Evolutionary conservation across 2,888 invertebrate species (phyloP), one percentile per base, ranked within the genome.

Genomic region (Calephelis perditalis): DNA sequence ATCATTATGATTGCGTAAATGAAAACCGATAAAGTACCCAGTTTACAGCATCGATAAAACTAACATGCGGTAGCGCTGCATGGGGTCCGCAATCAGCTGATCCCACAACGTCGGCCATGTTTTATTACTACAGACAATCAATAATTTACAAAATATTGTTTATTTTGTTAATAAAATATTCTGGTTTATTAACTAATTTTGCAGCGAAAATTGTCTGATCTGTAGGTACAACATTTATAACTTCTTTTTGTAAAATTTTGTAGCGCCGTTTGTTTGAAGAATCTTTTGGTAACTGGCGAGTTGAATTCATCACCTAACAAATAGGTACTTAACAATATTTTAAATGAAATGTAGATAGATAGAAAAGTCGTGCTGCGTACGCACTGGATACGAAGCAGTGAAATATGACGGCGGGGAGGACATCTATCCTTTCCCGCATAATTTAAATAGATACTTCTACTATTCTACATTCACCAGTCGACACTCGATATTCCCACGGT

Each of bases 381-480:
- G 65, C 57, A 49, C 47, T 58, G 58, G 59, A 64, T 58, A 56
- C 59, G 65, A 62, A 68, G 61, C 57, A 68, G 44, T 57, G 71
- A 79, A 76, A 76, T 75, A 78, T 75, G 78, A 63, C 63, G 59
- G 65, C 60, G 59, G 59, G 55, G 49, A 58, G 71, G 76, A 73
- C 81, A 73, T 76, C 76, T 76, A 75, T 79, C 75, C 49, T 76
- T 76, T 73, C 73, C 75, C 76, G 78, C 73, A 75, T 72, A 72
- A 79, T 80, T 81, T 80, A 73, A 79, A 79, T 80, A 72, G 64
- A 40, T 40, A 40, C 40, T 40, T 40, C 40, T 40, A 8, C 40
- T 6, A 8, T 63, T 61, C 73, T 70, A 71, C 70, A 54, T 15
- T 54, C 35, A n/a, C 61, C 69, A 69, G 72, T 57, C 60, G 52